These are phyloP conservation scores for Numenius arquata DNA, from an alignment of 2,113 vertebrate genomes.

Conservation along the genomic window DNA sequence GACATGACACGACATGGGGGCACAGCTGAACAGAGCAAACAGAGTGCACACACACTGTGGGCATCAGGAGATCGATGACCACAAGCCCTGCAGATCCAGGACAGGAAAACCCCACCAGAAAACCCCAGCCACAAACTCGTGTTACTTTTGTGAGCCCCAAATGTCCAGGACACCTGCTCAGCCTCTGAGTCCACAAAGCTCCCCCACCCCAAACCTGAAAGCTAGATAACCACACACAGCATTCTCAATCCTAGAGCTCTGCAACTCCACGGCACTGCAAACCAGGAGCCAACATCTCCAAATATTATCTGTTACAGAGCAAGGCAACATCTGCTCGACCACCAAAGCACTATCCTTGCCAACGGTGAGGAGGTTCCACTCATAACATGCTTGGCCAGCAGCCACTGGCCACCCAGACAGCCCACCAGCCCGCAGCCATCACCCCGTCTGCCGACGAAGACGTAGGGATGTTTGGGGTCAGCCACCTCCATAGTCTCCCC, in stretches of 20 bases:
- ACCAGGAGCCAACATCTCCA: not conserved
- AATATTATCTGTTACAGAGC: not conserved
- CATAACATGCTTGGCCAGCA: not conserved
- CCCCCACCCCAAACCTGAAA: not conserved
- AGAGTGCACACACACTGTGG: accelerated
- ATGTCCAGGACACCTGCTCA: not conserved
- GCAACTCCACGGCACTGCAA: accelerated
- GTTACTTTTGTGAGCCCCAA: not conserved
- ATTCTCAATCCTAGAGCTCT: not conserved
- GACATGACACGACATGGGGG: not conserved
- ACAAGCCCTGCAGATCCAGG: not conserved
- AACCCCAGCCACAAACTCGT: not conserved
- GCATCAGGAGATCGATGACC: not conserved
- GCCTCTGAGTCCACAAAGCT: not conserved
- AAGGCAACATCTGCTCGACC: not conserved
- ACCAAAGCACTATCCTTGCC: not conserved
- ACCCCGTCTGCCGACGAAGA: not conserved
- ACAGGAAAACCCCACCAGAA: not conserved
- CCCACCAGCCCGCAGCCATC: not conserved
- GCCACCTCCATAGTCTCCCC: not conserved
- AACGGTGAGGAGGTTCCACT: not conserved
- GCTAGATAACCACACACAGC: accelerated
- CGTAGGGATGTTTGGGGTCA: accelerated
- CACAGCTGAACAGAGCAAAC: not conserved
- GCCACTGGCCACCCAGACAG: not conserved